Base-by-base conservation (phyloP, 2,113 vertebrate genomes). In the Bufo gargarizans region DNA sequence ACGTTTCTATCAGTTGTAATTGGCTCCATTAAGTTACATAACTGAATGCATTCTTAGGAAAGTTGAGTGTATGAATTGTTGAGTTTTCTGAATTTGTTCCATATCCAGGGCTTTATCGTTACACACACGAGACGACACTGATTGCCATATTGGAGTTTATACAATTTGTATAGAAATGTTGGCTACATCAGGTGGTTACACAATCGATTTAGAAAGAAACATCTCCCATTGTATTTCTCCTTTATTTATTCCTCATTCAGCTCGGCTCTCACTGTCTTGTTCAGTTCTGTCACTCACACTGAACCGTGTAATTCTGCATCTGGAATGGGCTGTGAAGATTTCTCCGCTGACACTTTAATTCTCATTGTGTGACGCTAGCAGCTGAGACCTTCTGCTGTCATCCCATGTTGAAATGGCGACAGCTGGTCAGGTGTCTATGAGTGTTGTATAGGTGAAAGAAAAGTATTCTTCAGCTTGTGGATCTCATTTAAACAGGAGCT, bases 291-390 rank as follows among this genome's bases (percentile, higher is more conserved):
- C 69, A 76, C 16, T 77, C 80, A 88, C 56, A 77, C 55, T 88
- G 71, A 84, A 88, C 71, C 59, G 22, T 88, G 87, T 84, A 83
- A 83, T 83, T 88, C 81, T 55, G 80, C 87, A 88, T 83, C 80
- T 88, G 87, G 80, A 88, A 83, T 43, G 69, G 87, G 80, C 59
- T n/a, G 81, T 74, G 56, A 53, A 84, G n/a, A n/a, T n/a, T n/a
- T n/a, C n/a, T n/a, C n/a, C n/a, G n/a, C n/a, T n/a, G n/a, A n/a
- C n/a, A n/a, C n/a, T n/a, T n/a, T n/a, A 82, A 83, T 88, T 88
- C 80, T 83, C 58, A 84, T 72, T 84, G 79, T 88, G 55, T 72
- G 43, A 47, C 55, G 33, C 22, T 77, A 67, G 49, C 87, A 88
- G 87, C 80, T 88, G 87, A 74, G 71, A 53, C 87, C 81, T 76